Conservation (phyloP, 2,888 invertebrate genomes). For the Eugnorisma glareosa region DNA sequence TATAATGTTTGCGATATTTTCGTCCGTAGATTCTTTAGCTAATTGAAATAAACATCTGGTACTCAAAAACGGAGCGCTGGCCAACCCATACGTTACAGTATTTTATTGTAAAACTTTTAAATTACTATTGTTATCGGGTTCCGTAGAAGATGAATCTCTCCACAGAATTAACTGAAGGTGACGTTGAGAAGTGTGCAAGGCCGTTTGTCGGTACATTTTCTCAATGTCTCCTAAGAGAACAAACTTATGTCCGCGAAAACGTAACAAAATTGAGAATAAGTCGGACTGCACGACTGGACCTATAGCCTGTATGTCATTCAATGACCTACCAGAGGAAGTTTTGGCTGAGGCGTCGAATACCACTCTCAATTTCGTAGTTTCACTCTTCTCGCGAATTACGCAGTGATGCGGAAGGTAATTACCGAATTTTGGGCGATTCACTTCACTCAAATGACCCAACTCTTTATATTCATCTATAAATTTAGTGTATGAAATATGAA, state of each 20-base stretch:
- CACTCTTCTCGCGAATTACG: background rate
- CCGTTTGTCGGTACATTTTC: constrained; percentile 14
- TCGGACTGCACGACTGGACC: constrained; percentile 10
- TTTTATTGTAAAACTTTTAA: constrained; percentile 5
- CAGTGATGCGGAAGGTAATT: constrained; percentile 18
- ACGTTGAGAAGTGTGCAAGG: constrained; percentile 12
- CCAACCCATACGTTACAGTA: background rate
- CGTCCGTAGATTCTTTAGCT: constrained; percentile 13
- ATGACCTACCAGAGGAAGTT: constrained; percentile 1
- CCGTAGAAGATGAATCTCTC: background rate
- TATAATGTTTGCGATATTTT: constrained; percentile 2
- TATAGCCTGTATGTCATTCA: constrained; percentile 12
- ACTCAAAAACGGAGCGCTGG: constrained; percentile 5
- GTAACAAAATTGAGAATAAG: constrained; percentile 4
- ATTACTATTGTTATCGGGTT: background rate
- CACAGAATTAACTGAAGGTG: constrained; percentile 13
- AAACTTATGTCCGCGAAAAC: constrained; percentile 10
- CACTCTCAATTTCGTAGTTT: no score
- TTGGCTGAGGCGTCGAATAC: no score
- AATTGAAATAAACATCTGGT: constrained; percentile 13
- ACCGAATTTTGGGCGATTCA: background rate
- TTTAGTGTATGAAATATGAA: constrained; percentile 4
- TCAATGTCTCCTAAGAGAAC: constrained; percentile 11
- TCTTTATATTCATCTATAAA: constrained; percentile 19
- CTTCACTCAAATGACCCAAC: constrained; percentile 4